Evolutionary conservation across 2,888 invertebrate genomes (phyloP).

Genomic region (Sylvicola cinctus): DNA sequence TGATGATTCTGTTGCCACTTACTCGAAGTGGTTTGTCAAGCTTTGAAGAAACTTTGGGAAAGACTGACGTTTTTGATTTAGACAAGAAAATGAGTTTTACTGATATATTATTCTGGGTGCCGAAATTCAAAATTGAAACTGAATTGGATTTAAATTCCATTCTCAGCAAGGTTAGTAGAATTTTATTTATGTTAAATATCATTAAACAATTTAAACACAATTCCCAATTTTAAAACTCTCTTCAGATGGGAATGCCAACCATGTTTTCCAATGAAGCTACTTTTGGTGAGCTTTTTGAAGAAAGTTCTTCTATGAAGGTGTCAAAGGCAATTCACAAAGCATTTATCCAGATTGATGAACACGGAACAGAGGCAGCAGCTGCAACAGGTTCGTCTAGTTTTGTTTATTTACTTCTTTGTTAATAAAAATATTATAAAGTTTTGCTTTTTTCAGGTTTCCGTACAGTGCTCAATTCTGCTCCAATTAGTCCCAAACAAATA

Average conservation of each 20-base stretch:
- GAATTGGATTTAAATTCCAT: conserved; percentile 39
- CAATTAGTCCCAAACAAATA: no score
- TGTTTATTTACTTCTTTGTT: background rate
- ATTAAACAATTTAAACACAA: no score
- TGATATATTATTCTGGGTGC: conserved; percentile 46
- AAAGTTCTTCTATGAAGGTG: conserved; percentile 30
- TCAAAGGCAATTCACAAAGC: conserved; percentile 64
- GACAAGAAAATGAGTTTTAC: conserved; percentile 24
- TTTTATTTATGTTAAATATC: conserved; percentile 21
- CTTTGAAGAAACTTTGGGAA: conserved; percentile 38
- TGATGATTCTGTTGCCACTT: conserved; percentile 57
- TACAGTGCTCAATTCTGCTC: no score
- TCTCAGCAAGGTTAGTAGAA: conserved; percentile 44
- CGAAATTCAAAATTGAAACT: conserved; percentile 63
- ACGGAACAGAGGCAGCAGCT: conserved; percentile 70
- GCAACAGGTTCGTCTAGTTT: conserved; percentile 45
- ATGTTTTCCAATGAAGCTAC: conserved; percentile 42
- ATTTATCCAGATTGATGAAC: conserved; percentile 69
- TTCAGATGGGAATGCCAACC: conserved; percentile 13
- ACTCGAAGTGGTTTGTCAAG: conserved; percentile 38
- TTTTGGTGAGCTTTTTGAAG: conserved; percentile 38
- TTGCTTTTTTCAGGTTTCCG: background rate
- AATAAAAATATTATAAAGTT: background rate
- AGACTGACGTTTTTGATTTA: conserved; percentile 31
- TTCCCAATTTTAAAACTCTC: no score